Evolutionary conservation across 2,113 vertebrate species (phyloP).

Genomic region (Sylvia atricapilla): DNA sequence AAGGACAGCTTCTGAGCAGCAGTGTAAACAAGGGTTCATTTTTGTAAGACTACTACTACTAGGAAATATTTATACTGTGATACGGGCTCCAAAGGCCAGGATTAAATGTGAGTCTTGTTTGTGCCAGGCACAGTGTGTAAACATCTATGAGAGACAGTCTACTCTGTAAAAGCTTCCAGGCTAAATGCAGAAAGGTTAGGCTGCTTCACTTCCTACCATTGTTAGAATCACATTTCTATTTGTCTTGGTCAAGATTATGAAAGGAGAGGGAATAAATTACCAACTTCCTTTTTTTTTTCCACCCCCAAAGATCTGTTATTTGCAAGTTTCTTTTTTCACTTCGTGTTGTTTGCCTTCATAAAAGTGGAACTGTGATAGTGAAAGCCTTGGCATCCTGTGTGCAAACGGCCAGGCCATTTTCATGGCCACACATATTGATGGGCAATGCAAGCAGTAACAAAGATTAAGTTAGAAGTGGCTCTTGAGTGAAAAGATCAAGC

Average conservation of each 20-base stretch:
- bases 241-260: conserved; percentile 57
- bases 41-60: background rate
- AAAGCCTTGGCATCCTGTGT: background rate
- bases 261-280: conserved; percentile 29
- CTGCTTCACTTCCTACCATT: conserved; percentile 72
- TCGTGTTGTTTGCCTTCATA: background rate
- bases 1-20: background rate
- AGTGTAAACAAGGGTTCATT: background rate
- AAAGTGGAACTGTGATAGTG: background rate
- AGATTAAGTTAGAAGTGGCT: background rate
- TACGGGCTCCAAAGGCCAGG: background rate
- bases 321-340: background rate
- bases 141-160: background rate
- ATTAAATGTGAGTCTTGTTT: conserved; percentile 5
- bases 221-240: conserved; percentile 69
- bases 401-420: background rate
- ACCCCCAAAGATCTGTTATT: background rate
- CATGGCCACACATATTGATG: background rate
- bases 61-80: conserved; percentile 17
- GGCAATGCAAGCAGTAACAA: background rate
- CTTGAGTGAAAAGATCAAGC: background rate
- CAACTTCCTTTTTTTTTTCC: background rate
- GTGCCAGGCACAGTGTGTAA: background rate
- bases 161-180: background rate
- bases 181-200: conserved; percentile 66